These are phyloP conservation scores for Anticlea derivata DNA, from an alignment of 2,888 invertebrate genomes.

Conservation along the genomic window DNA sequence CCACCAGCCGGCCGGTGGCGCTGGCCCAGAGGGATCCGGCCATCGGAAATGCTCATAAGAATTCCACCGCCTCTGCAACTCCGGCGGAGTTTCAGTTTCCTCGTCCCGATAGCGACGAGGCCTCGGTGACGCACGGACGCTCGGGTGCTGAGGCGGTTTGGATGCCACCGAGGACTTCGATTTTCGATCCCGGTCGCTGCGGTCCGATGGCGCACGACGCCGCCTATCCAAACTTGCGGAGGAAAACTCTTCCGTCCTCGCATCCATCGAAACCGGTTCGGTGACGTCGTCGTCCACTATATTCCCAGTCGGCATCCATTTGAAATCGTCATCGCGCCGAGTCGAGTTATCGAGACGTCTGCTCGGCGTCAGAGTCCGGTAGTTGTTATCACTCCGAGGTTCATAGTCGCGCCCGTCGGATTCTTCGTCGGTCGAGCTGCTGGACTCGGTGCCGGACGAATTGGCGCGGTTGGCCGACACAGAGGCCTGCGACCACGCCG, in stretches of 20 bases:
- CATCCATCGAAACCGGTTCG: slow-evolving; percentile 55
- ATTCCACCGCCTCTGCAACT: slow-evolving; percentile 76
- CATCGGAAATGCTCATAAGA: slow-evolving; percentile 85
- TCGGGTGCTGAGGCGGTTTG: slow-evolving; percentile 78
- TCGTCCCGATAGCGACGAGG: slow-evolving; percentile 67
- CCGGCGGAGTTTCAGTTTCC: slow-evolving; percentile 70
- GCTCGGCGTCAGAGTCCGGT: slow-evolving; percentile 75
- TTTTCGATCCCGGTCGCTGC: slow-evolving; percentile 86
- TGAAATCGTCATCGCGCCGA: slow-evolving; percentile 87
- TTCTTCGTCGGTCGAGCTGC: slow-evolving; percentile 65
- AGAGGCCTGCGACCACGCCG: slow-evolving; percentile 74
- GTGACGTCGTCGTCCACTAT: slow-evolving; percentile 60
- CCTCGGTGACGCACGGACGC: slow-evolving; percentile 70
- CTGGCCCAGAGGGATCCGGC: slow-evolving; percentile 62
- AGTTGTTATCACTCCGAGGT: slow-evolving; percentile 85
- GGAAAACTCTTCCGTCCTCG: slow-evolving; percentile 63
- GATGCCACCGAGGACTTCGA: slow-evolving; percentile 84
- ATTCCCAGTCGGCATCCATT: slow-evolving; percentile 84
- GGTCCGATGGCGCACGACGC: slow-evolving; percentile 73
- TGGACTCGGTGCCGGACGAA: slow-evolving; percentile 72
- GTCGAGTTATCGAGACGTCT: slow-evolving; percentile 83
- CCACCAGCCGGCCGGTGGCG: slow-evolving; percentile 65
- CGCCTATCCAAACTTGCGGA: slow-evolving; percentile 83
- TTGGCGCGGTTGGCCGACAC: slow-evolving; percentile 63
- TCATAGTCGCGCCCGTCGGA: slow-evolving; percentile 77